Percentiles rank a stretch among this genome's conserved stretches.
Conservation (phyloP, 2,888 invertebrate genomes). For the Anarsia innoxiella region DNA sequence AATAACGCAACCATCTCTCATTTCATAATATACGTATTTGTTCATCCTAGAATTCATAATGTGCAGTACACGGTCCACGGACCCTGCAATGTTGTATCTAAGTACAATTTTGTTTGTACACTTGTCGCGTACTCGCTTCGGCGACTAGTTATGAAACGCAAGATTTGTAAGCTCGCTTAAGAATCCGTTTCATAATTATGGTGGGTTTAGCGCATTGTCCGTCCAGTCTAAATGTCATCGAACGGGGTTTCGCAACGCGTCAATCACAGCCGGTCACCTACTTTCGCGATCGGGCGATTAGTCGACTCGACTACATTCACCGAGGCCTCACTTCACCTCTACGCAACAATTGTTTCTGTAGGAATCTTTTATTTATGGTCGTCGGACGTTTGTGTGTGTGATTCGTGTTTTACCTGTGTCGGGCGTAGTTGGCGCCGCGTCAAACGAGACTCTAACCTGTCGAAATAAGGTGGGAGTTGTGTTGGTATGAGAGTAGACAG, state of each 20-base stretch:
- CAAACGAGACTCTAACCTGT: conserved; percentile 25
- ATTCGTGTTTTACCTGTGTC: conserved; percentile 70
- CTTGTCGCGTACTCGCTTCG: too few species aligned
- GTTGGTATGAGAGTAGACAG: conserved; percentile 43
- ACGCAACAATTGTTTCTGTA: conserved; percentile 76
- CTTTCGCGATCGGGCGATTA: conserved; percentile 74
- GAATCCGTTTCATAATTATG: conserved; percentile 46
- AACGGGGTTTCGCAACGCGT: conserved; percentile 71
- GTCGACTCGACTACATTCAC: conserved; percentile 62
- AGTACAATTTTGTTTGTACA: too few species aligned
- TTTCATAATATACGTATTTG: too few species aligned
- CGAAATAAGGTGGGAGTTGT: conserved; percentile 6
- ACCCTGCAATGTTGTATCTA: too few species aligned
- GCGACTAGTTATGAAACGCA: conserved; percentile 13
- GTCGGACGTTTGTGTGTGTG: conserved; percentile 58
- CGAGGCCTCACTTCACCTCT: conserved; percentile 69
- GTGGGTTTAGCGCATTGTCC: conserved; percentile 60
- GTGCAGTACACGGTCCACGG: too few species aligned
- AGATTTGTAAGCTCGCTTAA: conserved; percentile 10
- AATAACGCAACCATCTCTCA: too few species aligned
- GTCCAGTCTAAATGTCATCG: conserved; percentile 72
- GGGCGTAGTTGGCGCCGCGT: conserved; percentile 15
- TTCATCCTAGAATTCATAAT: too few species aligned
- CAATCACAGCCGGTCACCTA: conserved; percentile 74
- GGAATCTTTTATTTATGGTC: conserved; percentile 76